Conservation (phyloP, 2,113 vertebrate genomes). For the Fukomys damarensis region DNA sequence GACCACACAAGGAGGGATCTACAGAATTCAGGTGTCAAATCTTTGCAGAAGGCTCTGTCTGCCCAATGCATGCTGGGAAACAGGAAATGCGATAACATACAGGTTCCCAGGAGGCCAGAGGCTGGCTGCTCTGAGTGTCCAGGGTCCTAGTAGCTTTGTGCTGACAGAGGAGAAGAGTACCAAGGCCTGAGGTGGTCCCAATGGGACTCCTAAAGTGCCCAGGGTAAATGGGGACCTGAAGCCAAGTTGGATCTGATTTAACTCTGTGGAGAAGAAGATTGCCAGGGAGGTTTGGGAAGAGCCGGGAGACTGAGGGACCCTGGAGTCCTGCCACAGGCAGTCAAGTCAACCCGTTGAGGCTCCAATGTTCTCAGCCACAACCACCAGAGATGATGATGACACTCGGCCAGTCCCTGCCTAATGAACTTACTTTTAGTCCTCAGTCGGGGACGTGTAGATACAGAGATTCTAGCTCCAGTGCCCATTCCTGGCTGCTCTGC, state of each 20-base stretch:
- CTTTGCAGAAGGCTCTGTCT: neutral
- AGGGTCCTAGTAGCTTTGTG: neutral
- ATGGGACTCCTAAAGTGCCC: neutral
- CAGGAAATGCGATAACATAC: neutral
- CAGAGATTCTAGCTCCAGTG: neutral
- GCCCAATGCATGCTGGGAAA: neutral
- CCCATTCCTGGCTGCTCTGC: neutral
- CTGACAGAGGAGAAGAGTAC: neutral
- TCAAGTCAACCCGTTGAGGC: neutral
- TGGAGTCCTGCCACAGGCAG: neutral
- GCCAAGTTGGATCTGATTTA: neutral
- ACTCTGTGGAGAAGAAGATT: neutral
- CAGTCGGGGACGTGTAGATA: neutral
- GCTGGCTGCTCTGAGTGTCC: neutral
- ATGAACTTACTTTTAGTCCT: neutral
- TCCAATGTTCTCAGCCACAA: no score
- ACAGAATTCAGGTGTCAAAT: neutral
- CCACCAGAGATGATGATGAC: fast-evolving
- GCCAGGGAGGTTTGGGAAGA: neutral
- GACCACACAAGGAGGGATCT: neutral
- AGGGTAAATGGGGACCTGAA: neutral
- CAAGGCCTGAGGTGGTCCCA: fast-evolving
- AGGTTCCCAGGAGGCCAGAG: neutral
- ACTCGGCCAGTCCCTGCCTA: fast-evolving
- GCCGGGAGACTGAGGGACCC: neutral